A percentile compares a stretch with the other conserved stretches of the same genome.
Conservation (phyloP, 2,888 invertebrate species). For the Blera fallax region DNA sequence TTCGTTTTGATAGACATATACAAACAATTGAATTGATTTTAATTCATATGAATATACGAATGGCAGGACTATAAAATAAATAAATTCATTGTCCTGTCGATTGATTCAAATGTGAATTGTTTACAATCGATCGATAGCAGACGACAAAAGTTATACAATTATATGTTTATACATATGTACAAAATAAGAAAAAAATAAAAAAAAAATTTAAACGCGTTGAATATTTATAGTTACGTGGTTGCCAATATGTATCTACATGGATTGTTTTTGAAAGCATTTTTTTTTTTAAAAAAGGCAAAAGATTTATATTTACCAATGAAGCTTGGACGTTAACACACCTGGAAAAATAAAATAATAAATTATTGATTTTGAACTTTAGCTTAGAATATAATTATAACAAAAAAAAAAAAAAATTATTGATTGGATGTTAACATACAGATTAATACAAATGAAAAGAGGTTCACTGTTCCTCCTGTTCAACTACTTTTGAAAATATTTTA, state of each 20-base stretch:
- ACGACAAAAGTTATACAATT: not conserved
- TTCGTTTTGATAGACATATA: not conserved
- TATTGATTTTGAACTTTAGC: not conserved
- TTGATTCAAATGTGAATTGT: not conserved
- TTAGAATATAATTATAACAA: not conserved
- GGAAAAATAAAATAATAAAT: not conserved
- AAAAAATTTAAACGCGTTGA: not conserved
- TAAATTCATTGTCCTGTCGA: not conserved
- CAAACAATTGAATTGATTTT: conserved; percentile 26
- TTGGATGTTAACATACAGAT: too few species aligned
- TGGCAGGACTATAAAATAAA: not conserved
- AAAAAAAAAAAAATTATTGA: too few species aligned
- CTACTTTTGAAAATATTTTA: too few species aligned
- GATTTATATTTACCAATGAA: not conserved
- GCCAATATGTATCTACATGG: not conserved
- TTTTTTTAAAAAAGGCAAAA: too few species aligned
- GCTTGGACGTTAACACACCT: not conserved
- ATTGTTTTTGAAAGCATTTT: not conserved
- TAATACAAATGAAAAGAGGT: too few species aligned
- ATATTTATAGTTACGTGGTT: not conserved
- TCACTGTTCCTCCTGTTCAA: too few species aligned
- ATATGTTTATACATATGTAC: too few species aligned
- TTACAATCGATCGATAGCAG: not conserved
- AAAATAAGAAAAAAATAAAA: too few species aligned
- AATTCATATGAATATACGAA: not conserved